A percentile compares a stretch with the other conserved stretches of the same genome.
Evolutionary conservation across 2,888 invertebrate species (phyloP).

Genomic region (Cheilosia variabilis): DNA sequence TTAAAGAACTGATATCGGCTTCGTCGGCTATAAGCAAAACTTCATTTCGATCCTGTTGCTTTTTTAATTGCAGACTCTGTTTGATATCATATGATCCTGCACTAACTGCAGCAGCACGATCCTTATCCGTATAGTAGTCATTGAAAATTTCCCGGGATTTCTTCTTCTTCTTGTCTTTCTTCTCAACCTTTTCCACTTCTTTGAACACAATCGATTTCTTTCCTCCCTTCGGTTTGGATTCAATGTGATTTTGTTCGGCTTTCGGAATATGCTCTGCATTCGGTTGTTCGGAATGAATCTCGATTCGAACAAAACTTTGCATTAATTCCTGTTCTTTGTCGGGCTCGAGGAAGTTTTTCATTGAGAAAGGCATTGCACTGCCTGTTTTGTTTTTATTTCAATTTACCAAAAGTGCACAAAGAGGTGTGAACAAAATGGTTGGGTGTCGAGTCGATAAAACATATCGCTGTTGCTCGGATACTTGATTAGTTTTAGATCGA

Average conservation of each 20-base stretch:
- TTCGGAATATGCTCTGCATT: slow-evolving; percentile 83
- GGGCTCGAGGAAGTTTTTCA: slow-evolving; percentile 87
- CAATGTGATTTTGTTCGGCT: slow-evolving; percentile 55
- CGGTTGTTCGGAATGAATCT: slow-evolving; percentile 84
- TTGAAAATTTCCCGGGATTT: slow-evolving; percentile 85
- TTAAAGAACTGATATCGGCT: slow-evolving; percentile 90
- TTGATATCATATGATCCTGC: slow-evolving; percentile 92
- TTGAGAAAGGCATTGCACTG: slow-evolving; percentile 82
- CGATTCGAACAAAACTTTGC: slow-evolving; percentile 91
- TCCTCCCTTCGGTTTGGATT: slow-evolving; percentile 53
- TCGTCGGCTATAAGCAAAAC: slow-evolving; percentile 90
- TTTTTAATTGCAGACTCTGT: slow-evolving; percentile 91
- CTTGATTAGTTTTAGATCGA: slow-evolving; percentile 22
- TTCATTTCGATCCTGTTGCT: slow-evolving; percentile 90
- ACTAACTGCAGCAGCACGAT: slow-evolving; percentile 94
- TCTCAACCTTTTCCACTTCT: slow-evolving; percentile 52
- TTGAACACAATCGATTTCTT: slow-evolving; percentile 76
- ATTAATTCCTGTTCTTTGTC: slow-evolving; percentile 90
- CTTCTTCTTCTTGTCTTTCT: slow-evolving; percentile 80
- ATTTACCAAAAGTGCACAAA: not conserved
- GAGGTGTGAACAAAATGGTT: not conserved
- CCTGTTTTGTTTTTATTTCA: not conserved
- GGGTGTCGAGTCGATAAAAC: slow-evolving; percentile 50
- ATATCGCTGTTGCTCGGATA: slow-evolving; percentile 47
- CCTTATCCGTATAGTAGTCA: slow-evolving; percentile 95